These are phyloP conservation scores for Oncorhynchus mykiss DNA, from an alignment of 2,113 vertebrate species.

Conservation along the genomic window DNA sequence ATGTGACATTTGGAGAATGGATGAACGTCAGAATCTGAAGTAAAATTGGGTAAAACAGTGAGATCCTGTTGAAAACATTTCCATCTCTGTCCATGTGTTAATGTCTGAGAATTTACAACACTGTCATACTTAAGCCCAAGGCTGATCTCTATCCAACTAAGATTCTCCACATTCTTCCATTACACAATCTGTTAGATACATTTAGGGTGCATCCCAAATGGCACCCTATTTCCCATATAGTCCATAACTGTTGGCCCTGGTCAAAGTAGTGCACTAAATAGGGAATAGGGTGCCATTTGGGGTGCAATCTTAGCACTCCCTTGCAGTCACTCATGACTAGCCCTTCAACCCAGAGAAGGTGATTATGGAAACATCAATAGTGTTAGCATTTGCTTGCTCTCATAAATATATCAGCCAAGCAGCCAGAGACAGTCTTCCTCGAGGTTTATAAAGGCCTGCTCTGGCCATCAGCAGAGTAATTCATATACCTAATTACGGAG, in stretches of 20 bases:
- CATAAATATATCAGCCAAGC: conserved; percentile 38
- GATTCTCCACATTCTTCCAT: conserved; percentile 20
- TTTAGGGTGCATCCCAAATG: too few species aligned
- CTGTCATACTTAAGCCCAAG: conserved; percentile 4
- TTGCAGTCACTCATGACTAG: background rate
- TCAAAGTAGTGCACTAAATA: too few species aligned
- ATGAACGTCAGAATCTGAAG: too few species aligned
- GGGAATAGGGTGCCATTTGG: too few species aligned
- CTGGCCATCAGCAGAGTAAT: conserved; percentile 8
- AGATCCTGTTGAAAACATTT: background rate
- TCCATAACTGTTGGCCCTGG: too few species aligned
- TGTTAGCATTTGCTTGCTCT: conserved; percentile 22
- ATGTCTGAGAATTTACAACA: conserved; percentile 16
- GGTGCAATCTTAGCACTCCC: conserved; percentile 8
- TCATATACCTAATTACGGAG: conserved; percentile 35
- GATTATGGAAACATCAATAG: conserved; percentile 23
- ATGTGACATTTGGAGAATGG: too few species aligned
- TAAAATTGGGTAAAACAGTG: too few species aligned
- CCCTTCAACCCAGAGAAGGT: conserved; percentile 15
- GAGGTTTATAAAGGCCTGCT: conserved; percentile 3
- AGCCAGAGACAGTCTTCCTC: conserved; percentile 7
- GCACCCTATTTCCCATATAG: too few species aligned
- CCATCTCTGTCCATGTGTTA: conserved; percentile 21
- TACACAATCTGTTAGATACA: conserved; percentile 30
- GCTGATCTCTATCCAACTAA: conserved; percentile 14